Base-by-base conservation (phyloP, 2,113 vertebrate species). In the Mirounga angustirostris region DNA sequence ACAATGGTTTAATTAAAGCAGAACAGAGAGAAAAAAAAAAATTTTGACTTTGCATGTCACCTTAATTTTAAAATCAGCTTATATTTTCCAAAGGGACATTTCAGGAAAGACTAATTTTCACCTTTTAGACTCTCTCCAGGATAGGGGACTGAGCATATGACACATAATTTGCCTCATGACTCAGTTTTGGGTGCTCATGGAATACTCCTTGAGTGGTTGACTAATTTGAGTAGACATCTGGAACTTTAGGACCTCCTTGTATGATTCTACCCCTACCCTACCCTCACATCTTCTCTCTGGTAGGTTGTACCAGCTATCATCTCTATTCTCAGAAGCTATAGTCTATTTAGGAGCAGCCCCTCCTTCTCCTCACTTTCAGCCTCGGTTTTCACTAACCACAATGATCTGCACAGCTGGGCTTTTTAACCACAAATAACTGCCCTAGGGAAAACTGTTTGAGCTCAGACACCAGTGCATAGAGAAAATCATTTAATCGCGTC, bases 261-360 rank as follows among this genome's bases (percentile, higher is more conserved):
- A 14, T 1, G 21, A 6, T 22, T 56, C 16, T 63, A 9, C 15
- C 3, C 21, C 5, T 33, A 65, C 13, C 63, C 15, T 67, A 15
- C 63, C 52, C 8, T 43, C 11, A 43, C 21, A 1, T 12, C 4
- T 87, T 71, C 50, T 54, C 16, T 79, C 7, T 86, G n/a, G 24
- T 3, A 21, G 5, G 12, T 6, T 12, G 6, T 10, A 59, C 4
- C 6, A n/a, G 6, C 9, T 30, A 43, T 2, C 2, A n/a, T 76
- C 36, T 56, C 69, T 36, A 83, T 21, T 59, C 69, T 50, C 1
- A 59, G 74, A 71, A 28, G 12, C 22, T 78, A 2, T 33, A n/a
- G 15, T 3, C 0, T n/a, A 1, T 56, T 63, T 26, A 58, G 33
- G 21, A 63, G 0, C 0, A 87, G 7, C 7, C 5, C 30, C 4